A percentile compares a stretch with the other conserved stretches of the same genome.
These are phyloP conservation scores for Pangasius djambal DNA, from an alignment of 2,797 vertebrate genomes.

Conservation along the genomic window DNA sequence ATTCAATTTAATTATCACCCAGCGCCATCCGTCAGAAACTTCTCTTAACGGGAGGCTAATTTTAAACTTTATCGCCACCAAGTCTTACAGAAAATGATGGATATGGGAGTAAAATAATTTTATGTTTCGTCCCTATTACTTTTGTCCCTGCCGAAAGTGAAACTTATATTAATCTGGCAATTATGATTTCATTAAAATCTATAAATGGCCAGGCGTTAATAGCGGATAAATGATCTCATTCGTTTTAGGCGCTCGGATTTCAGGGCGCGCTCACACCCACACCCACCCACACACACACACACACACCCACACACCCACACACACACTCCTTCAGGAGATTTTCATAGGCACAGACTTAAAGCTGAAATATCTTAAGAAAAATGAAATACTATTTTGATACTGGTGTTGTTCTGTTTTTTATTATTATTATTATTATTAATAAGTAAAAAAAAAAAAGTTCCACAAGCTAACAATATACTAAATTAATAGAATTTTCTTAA, in stretches of 20 bases:
- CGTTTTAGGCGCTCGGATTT: constrained; percentile 45
- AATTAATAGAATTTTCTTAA: background rate
- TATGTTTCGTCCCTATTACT: constrained; percentile 76
- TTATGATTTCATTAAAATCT: constrained; percentile 82
- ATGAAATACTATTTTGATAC: background rate
- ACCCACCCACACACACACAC: background rate
- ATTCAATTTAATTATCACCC: constrained; percentile 73
- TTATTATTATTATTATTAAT: background rate
- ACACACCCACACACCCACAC: background rate
- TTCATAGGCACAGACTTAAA: background rate
- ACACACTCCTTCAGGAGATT: background rate
- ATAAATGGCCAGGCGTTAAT: constrained; percentile 80
- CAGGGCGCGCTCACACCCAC: background rate
- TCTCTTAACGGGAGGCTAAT: constrained; percentile 75
- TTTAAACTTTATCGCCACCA: constrained; percentile 77
- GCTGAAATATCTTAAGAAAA: background rate
- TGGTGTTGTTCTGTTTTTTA: background rate
- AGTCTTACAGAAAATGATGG: constrained; percentile 76
- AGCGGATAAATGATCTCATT: constrained; percentile 70
- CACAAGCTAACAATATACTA: background rate
- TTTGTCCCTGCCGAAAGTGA: constrained; percentile 72
- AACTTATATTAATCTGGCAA: constrained; percentile 76
- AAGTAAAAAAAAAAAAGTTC: background rate
- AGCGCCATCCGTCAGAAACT: constrained; percentile 71
- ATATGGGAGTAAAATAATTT: constrained; percentile 81